phyloP scores from a whole-genome alignment of 2,113 vertebrate species.

The Psilopsiagon aurifrons region DNA sequence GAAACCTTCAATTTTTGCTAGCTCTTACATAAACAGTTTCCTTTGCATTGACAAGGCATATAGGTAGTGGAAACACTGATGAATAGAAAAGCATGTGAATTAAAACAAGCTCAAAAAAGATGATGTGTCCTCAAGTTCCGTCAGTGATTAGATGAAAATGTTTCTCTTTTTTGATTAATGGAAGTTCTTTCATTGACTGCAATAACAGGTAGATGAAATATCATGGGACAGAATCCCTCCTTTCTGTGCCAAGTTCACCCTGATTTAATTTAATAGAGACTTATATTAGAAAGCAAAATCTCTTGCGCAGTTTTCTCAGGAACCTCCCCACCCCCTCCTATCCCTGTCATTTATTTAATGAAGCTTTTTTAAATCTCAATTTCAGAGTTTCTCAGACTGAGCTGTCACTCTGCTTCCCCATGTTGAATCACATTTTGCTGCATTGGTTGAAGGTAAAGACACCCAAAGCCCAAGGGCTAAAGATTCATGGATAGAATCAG shows the following conservation, averaged over 20 bases:
- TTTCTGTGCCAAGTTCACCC: conserved; percentile 10
- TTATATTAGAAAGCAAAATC: conserved; percentile 15
- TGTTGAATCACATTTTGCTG: neutral
- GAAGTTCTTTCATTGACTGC: neutral
- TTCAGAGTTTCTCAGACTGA: neutral
- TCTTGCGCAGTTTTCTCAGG: neutral
- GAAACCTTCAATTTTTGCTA: neutral
- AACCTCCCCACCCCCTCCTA: neutral
- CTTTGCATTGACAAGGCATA: neutral
- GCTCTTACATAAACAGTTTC: neutral
- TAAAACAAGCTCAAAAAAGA: neutral
- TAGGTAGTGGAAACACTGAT: conserved; percentile 11
- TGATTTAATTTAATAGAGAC: conserved; percentile 37
- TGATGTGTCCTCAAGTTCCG: neutral
- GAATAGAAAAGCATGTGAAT: conserved; percentile 2
- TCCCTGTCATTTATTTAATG: neutral
- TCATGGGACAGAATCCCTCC: neutral
- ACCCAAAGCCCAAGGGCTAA: neutral
- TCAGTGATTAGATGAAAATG: conserved; percentile 26
- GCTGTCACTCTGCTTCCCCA: neutral
- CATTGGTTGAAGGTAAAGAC: neutral
- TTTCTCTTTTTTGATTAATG: conserved; percentile 49
- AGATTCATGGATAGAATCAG: neutral
- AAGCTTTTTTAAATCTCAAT: conserved; percentile 7
- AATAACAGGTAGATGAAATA: conserved; percentile 39